Conservation (phyloP, 2,888 invertebrate genomes). For the Agriopis aurantiaria region DNA sequence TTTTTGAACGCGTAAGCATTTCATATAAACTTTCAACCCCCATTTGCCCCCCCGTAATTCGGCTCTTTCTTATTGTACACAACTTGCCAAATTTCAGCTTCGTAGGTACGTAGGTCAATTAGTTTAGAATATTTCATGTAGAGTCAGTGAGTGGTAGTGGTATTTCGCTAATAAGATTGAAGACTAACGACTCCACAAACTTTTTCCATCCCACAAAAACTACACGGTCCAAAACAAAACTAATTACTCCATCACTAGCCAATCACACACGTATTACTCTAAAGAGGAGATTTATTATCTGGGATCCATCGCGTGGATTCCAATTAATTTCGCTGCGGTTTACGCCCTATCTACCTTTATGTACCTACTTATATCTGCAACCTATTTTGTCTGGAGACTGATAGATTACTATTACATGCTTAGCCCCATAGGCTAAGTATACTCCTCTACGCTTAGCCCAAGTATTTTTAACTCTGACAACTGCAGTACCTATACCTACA, state of each 20-base stretch:
- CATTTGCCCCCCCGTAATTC: too few species aligned
- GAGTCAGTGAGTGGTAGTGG: too few species aligned
- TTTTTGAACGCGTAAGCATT: too few species aligned
- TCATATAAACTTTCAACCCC: too few species aligned
- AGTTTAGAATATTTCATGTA: too few species aligned
- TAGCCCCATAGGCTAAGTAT: too few species aligned
- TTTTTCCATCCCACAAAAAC: constrained; percentile 13
- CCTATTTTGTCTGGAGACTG: neutral
- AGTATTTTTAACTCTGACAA: too few species aligned
- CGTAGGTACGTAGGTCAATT: too few species aligned
- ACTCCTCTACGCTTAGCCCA: too few species aligned
- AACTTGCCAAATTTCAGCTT: too few species aligned
- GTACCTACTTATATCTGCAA: neutral
- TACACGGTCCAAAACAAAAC: constrained; percentile 23
- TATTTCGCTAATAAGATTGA: neutral
- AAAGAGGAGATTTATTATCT: constrained; percentile 35
- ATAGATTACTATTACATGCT: neutral
- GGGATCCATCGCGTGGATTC: constrained; percentile 17
- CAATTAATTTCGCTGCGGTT: constrained; percentile 34
- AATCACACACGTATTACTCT: constrained; percentile 31
- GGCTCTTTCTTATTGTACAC: too few species aligned
- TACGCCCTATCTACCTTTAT: constrained; percentile 7
- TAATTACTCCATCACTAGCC: constrained; percentile 28
- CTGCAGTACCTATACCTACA: too few species aligned
- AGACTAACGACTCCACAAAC: neutral